phyloP scores from a whole-genome alignment of 2,113 vertebrate species.

The Cnemophilus loriae region DNA sequence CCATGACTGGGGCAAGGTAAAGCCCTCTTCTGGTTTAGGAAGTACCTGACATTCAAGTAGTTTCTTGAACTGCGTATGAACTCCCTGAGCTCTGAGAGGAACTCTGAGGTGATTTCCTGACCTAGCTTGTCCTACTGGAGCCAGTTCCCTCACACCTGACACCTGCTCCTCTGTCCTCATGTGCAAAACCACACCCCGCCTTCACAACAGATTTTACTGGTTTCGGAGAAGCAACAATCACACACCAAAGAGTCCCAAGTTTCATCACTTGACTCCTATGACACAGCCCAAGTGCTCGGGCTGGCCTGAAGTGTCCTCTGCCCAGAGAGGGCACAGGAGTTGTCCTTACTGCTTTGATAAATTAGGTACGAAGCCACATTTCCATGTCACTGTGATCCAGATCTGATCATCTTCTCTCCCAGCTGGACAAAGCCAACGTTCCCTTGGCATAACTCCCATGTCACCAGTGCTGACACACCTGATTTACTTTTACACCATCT shows the following conservation, averaged over 20 bases:
- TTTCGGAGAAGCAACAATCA: neutral
- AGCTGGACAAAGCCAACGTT: neutral
- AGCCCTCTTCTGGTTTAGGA: neutral
- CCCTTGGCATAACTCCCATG: neutral
- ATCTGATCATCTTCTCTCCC: neutral
- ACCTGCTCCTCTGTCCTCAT: neutral
- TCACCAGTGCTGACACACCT: neutral
- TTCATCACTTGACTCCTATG: neutral
- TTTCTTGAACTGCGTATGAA: neutral
- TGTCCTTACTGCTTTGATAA: neutral
- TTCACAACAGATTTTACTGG: neutral
- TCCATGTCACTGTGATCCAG: neutral
- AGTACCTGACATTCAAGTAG: neutral
- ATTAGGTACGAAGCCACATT: neutral
- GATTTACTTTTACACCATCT: neutral
- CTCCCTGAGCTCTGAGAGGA: neutral
- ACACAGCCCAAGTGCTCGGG: neutral
- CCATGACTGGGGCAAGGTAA: rapidly evolving
- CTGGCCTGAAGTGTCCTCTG: neutral
- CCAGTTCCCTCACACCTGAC: neutral
- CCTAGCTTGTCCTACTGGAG: neutral
- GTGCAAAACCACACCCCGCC: neutral
- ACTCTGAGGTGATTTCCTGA: neutral
- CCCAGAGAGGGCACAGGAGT: neutral
- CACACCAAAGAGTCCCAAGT: neutral